phyloP scores from a whole-genome alignment of 2,797 vertebrate species.

The Rhinichthys osculus region DNA sequence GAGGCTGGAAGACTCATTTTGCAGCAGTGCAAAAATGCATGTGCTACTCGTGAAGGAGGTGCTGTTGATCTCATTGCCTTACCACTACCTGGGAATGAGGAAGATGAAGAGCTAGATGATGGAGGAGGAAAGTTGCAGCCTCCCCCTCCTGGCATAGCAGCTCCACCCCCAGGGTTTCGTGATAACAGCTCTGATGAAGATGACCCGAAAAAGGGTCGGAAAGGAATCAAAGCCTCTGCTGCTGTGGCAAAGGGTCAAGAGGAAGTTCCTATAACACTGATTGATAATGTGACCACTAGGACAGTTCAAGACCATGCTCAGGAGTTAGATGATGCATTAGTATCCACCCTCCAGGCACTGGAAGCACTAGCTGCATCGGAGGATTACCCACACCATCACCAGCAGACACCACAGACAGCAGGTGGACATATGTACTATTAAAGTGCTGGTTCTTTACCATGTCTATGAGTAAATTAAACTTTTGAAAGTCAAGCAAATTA shows the following conservation, averaged over 20 bases:
- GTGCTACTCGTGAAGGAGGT: constrained; percentile 84
- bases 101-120: constrained; percentile 81
- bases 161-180: constrained; percentile 95
- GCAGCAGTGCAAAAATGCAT: constrained; percentile 78
- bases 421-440: constrained; percentile 81
- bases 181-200: constrained; percentile 99
- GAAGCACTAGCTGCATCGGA: constrained; percentile 98
- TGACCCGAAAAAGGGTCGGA: constrained; percentile 86
- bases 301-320: constrained; percentile 96
- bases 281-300: constrained; percentile 91
- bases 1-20: constrained; percentile 56
- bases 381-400: constrained; percentile 91
- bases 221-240: constrained; percentile 59
- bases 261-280: constrained; percentile 94
- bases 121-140: constrained; percentile 81
- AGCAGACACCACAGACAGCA: constrained; percentile 94
- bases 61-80: constrained; percentile 93
- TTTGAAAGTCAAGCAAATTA: constrained; percentile 6
- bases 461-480: neutral
- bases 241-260: constrained; percentile 77
- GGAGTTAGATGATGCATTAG: constrained; percentile 96
- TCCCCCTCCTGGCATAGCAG: constrained; percentile 88
- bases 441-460: constrained; percentile 48
- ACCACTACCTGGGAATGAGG: constrained; percentile 92
- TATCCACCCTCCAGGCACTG: constrained; percentile 96